Percentiles rank a stretch among this genome's conserved stretches.
Evolutionary conservation across 2,797 vertebrate genomes (phyloP).

Genomic region (Myiotriccus ornatus): DNA sequence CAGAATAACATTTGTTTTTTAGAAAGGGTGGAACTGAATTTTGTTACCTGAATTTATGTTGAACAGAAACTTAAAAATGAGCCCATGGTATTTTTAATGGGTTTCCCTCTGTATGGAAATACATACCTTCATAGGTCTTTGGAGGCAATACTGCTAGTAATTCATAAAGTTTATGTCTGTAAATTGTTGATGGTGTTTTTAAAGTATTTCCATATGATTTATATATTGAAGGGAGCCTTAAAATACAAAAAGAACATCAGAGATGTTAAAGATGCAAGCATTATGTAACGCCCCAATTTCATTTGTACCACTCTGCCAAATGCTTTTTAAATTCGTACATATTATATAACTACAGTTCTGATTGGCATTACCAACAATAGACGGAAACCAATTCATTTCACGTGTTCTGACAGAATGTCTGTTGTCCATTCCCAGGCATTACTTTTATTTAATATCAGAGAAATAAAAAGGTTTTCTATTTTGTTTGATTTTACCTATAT

Average conservation of each 20-base stretch:
- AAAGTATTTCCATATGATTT: constrained; percentile 84
- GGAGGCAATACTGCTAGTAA: constrained; percentile 86
- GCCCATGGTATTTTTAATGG: background rate
- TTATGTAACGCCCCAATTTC: background rate
- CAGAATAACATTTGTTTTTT: background rate
- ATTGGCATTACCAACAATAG: background rate
- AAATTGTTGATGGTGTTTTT: constrained; percentile 78
- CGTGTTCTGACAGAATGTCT: background rate
- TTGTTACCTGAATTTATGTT: background rate
- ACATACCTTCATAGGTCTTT: constrained; percentile 86
- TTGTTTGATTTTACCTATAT: background rate
- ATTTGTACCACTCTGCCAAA: background rate
- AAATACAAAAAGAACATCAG: constrained; percentile 38
- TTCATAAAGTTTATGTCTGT: constrained; percentile 88
- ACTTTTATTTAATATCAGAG: background rate
- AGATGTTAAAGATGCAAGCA: background rate
- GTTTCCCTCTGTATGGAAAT: background rate
- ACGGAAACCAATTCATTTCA: background rate
- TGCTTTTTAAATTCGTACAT: background rate
- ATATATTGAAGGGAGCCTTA: constrained; percentile 81
- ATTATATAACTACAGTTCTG: background rate
- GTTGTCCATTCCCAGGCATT: background rate
- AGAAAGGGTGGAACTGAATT: background rate
- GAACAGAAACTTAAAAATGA: background rate
- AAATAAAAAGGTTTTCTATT: background rate